A percentile compares a stretch with the other conserved stretches of the same genome.
phyloP scores from a whole-genome alignment of 2,113 vertebrate species.

The Chaetodon auriga region DNA sequence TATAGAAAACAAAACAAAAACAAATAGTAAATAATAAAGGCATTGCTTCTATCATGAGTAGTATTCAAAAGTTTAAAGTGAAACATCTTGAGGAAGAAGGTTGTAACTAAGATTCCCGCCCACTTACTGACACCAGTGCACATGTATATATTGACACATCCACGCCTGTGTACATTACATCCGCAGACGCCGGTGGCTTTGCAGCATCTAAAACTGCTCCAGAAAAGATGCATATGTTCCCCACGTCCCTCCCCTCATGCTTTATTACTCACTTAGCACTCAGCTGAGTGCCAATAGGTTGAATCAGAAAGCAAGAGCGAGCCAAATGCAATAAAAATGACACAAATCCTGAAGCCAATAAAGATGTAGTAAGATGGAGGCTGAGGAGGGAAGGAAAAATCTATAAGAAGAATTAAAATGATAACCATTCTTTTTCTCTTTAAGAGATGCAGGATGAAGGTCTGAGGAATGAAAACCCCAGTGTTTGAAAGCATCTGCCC shows the following conservation, averaged over 20 bases:
- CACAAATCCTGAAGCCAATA: constrained; percentile 41
- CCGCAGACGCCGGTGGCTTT: constrained; percentile 7
- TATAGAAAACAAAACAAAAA: neutral
- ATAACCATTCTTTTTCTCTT: neutral
- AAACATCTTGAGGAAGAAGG: neutral
- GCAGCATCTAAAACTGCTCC: constrained; percentile 13
- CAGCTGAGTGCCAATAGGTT: constrained; percentile 36
- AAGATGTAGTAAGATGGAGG: neutral
- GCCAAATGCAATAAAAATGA: constrained; percentile 41
- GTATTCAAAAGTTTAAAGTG: neutral
- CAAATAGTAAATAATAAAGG: neutral
- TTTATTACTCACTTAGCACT: constrained; percentile 53
- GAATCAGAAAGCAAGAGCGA: constrained; percentile 29
- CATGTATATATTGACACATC: neutral
- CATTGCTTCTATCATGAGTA: neutral
- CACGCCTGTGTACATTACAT: neutral
- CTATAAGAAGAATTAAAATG: constrained; percentile 2
- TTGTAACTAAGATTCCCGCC: neutral
- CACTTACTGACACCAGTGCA: constrained; percentile 6
- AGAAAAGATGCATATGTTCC: constrained; percentile 43
- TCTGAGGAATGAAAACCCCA: neutral
- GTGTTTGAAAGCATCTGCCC: neutral
- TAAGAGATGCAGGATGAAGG: neutral
- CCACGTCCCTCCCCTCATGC: constrained; percentile 14
- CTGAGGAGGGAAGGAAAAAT: neutral